A percentile compares a stretch with the other conserved stretches of the same genome.
These are phyloP conservation scores for Colletes collaris DNA, from an alignment of 2,888 invertebrate genomes.

Conservation along the genomic window DNA sequence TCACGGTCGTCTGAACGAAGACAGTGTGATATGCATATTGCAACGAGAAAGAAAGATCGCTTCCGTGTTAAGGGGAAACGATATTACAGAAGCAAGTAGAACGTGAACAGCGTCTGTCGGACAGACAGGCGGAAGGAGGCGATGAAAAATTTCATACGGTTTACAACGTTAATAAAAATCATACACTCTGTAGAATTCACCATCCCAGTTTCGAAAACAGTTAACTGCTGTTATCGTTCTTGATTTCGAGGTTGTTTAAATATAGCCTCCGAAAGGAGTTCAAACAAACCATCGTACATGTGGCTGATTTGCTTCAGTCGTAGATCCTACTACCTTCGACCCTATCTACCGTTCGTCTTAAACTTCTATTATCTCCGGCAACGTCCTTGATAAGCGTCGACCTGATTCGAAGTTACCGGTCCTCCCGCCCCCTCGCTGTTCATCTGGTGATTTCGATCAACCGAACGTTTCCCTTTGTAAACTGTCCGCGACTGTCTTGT, in stretches of 20 bases:
- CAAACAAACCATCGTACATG: background rate
- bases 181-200: too few relatives aligned
- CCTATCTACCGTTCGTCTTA: background rate
- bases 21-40: too few relatives aligned
- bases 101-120: too few relatives aligned
- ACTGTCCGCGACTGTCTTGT: constrained; percentile 1
- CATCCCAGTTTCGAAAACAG: background rate
- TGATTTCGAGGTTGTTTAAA: constrained; percentile 5
- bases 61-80: too few relatives aligned
- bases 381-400: background rate
- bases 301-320: background rate
- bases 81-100: too few relatives aligned
- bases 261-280: background rate
- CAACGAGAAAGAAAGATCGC: too few relatives aligned
- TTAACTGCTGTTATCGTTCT: background rate
- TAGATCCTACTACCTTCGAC: background rate
- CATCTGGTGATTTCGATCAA: background rate
- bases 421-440: too few relatives aligned
- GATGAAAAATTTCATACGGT: too few relatives aligned
- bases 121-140: too few relatives aligned
- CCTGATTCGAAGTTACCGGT: background rate
- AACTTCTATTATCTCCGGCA: background rate
- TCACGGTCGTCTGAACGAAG: too few relatives aligned
- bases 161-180: too few relatives aligned
- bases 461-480: background rate